phyloP scores from a whole-genome alignment of 2,797 vertebrate genomes.

The Lepus oiostolus region DNA sequence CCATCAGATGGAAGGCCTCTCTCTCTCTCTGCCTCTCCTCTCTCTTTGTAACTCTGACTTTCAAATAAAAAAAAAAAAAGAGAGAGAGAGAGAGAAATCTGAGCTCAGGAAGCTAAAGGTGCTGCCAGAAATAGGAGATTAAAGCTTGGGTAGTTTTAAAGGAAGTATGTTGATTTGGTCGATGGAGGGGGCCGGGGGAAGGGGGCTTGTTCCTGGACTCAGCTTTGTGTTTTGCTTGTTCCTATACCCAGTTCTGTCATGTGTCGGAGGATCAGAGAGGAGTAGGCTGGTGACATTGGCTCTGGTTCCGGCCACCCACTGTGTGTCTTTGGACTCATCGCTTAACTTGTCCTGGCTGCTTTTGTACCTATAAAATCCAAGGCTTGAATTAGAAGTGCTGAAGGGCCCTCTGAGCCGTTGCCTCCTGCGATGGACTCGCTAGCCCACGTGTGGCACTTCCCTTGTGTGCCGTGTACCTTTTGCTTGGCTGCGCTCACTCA shows the following conservation, averaged over 20 bases:
- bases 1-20: no score
- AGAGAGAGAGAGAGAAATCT: background rate
- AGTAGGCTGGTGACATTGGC: constrained; percentile 31
- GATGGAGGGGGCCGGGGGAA: background rate
- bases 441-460: background rate
- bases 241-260: background rate
- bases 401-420: background rate
- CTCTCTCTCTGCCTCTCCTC: no score
- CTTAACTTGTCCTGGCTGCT: constrained; percentile 64
- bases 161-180: background rate
- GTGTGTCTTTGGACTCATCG: constrained; percentile 57
- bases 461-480: background rate
- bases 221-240: background rate
- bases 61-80: no score
- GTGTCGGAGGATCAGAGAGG: background rate
- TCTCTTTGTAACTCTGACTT: no score
- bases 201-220: background rate
- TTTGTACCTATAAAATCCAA: constrained; percentile 77
- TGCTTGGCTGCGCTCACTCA: background rate
- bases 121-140: constrained; percentile 6
- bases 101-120: constrained; percentile 34
- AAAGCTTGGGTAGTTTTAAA: constrained; percentile 30
- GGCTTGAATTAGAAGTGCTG: constrained; percentile 52
- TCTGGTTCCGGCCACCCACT: constrained; percentile 22
- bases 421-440: background rate